Conservation (phyloP, 2,888 invertebrate species). For the Aromia moschata region DNA sequence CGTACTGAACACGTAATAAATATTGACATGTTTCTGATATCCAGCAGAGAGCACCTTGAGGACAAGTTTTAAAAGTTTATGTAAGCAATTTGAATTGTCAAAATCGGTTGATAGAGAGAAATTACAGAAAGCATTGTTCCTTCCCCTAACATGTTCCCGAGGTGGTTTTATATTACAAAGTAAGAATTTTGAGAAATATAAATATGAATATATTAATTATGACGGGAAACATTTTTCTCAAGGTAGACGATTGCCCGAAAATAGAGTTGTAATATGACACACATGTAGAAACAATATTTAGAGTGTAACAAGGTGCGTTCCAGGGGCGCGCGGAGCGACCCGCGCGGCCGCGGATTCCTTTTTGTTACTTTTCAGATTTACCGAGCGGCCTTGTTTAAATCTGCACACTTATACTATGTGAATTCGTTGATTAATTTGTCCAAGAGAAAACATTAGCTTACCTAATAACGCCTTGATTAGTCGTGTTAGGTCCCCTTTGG, state of each 20-base stretch:
- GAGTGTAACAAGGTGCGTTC: no score
- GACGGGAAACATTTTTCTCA: not conserved
- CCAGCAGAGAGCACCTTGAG: conserved; percentile 9
- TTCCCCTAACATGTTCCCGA: not conserved
- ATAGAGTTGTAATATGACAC: no score
- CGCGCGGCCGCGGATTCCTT: no score
- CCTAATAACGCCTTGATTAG: no score
- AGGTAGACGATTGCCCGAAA: not conserved
- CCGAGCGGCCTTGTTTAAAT: no score
- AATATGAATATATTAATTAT: not conserved
- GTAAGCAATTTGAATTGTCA: conserved; percentile 11
- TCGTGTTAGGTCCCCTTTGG: no score
- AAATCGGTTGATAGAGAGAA: conserved; percentile 1
- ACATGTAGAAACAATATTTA: no score
- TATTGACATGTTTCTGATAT: conserved; percentile 11
- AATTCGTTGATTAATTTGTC: no score
- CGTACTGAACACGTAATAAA: conserved; percentile 5
- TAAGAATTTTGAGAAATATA: not conserved
- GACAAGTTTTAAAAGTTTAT: not conserved
- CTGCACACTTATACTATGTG: no score
- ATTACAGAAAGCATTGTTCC: conserved; percentile 1
- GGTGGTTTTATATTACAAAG: not conserved
- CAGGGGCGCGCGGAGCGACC: no score
- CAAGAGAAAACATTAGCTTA: no score
- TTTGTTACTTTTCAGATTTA: no score